Evolutionary conservation across 30 jellyfish, hydroid and myxozoan genomes (phyloP).

Genomic region (Pseudorhiza aurosa): DNA sequence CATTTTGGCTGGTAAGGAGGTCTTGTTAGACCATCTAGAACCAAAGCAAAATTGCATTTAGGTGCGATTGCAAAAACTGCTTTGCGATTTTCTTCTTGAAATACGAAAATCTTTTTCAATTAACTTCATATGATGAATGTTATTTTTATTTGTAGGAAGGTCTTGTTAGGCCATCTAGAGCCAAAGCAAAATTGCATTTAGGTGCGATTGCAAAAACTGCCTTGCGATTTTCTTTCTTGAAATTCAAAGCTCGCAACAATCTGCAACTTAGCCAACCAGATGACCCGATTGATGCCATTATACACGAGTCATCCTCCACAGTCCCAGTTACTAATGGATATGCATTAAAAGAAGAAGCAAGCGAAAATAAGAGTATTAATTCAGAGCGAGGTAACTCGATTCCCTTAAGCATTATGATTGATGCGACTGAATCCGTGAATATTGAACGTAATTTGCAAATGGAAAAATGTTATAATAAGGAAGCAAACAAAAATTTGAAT

Average conservation of each 20-base stretch:
- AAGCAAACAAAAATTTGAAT: not conserved
- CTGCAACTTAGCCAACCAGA: not conserved
- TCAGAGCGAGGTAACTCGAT: not conserved
- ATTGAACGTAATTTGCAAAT: not conserved
- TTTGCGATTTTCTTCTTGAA: slow-evolving; percentile 58
- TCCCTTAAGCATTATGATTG: not conserved
- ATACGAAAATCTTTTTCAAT: not conserved
- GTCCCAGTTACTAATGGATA: slow-evolving; percentile 31
- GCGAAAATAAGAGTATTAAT: not conserved
- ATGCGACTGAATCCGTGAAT: not conserved
- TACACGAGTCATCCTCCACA: not conserved
- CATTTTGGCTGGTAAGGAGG: slow-evolving; percentile 29
- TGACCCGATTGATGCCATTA: not conserved
- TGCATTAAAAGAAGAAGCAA: not conserved
- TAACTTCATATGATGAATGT: not conserved
- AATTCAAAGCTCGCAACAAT: slow-evolving; percentile 42
- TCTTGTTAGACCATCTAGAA: slow-evolving; percentile 53
- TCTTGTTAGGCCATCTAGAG: slow-evolving; percentile 51
- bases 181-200: slow-evolving; percentile 48
- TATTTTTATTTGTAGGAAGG: slow-evolving; percentile 41
- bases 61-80: slow-evolving; percentile 76
- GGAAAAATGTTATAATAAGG: not conserved
- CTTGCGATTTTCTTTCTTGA: slow-evolving; percentile 54
- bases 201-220: slow-evolving; percentile 76
- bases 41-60: slow-evolving; percentile 48